Evolutionary conservation across 1,140 invertebrate species (phyloP).

Genomic region (Pogonognathellus flavescens): DNA sequence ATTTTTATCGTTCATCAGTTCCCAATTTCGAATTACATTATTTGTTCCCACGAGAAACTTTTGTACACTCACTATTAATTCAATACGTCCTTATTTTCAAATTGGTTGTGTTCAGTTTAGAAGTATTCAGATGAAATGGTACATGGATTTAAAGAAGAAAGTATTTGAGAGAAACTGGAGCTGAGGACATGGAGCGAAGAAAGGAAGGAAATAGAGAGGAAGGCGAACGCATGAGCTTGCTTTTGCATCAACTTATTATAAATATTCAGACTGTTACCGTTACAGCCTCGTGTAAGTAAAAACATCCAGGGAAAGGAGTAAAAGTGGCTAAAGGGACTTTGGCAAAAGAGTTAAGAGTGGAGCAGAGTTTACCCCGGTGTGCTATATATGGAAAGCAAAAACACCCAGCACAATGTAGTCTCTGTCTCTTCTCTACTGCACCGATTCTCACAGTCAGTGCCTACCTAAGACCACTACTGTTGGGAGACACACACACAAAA

Average conservation of each 20-base stretch:
- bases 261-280: background rate
- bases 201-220: too few relatives aligned
- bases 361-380: background rate
- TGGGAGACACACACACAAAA: background rate
- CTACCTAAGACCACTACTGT: background rate
- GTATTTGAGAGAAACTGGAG: too few relatives aligned
- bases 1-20: too few relatives aligned
- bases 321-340: constrained; percentile 34
- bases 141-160: too few relatives aligned
- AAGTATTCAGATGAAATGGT: too few relatives aligned
- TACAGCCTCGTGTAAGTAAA: background rate
- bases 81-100: too few relatives aligned
- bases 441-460: background rate
- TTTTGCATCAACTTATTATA: constrained; percentile 25
- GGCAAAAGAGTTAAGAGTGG: constrained; percentile 2
- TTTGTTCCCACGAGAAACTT: too few relatives aligned
- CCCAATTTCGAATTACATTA: too few relatives aligned
- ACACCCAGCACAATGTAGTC: background rate
- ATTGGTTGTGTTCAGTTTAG: too few relatives aligned
- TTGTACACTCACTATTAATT: too few relatives aligned
- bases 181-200: too few relatives aligned
- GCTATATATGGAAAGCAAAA: background rate
- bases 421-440: too few relatives aligned
- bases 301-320: constrained; percentile 22
- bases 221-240: constrained; percentile 18